Percentiles rank a stretch among this genome's conserved stretches.
Conservation (phyloP, 2,888 invertebrate species). For the Orthonevra nobilis region DNA sequence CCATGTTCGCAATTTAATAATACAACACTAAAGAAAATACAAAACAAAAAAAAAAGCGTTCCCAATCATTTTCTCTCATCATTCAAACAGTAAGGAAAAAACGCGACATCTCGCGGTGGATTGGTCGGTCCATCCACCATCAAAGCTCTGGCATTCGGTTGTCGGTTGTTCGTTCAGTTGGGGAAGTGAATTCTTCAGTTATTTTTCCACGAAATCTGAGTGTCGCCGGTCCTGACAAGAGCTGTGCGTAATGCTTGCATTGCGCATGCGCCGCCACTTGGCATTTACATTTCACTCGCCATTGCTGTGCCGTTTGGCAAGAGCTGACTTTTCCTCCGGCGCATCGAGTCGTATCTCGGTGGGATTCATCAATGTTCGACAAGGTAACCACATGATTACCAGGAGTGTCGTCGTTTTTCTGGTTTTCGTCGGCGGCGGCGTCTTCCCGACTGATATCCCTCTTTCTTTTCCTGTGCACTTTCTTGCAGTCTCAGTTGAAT, state of each 20-base stretch:
- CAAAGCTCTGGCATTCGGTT: conserved; percentile 7
- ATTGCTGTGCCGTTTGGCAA: conserved; percentile 19
- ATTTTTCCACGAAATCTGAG: conserved; percentile 63
- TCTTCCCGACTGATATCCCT: conserved; percentile 28
- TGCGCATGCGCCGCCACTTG: conserved; percentile 3
- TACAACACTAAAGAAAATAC: too few species aligned
- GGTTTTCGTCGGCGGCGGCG: conserved; percentile 51
- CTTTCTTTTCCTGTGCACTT: conserved; percentile 42
- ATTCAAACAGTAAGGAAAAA: conserved; percentile 44
- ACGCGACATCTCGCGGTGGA: conserved; percentile 53
- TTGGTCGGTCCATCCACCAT: conserved; percentile 56
- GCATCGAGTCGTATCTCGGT: conserved; percentile 60
- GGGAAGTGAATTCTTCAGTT: conserved; percentile 53
- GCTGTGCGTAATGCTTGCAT: conserved; percentile 26
- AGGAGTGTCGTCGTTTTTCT: conserved; percentile 63
- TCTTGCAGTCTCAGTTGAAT: conserved; percentile 49
- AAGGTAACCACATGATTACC: conserved; percentile 63
- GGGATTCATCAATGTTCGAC: conserved; percentile 69
- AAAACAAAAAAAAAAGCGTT: conserved; percentile 22
- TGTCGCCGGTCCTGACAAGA: conserved; percentile 45
- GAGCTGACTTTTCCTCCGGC: conserved; percentile 33
- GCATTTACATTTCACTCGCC: conserved; percentile 49
- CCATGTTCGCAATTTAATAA: too few species aligned
- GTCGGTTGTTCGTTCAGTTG: conserved; percentile 7
- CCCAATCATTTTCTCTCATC: conserved; percentile 47